Evolutionary conservation across 2,797 vertebrate genomes (phyloP), one percentile per base, ranked within the genome.

Genomic region (Neopelma chrysocephalum): DNA sequence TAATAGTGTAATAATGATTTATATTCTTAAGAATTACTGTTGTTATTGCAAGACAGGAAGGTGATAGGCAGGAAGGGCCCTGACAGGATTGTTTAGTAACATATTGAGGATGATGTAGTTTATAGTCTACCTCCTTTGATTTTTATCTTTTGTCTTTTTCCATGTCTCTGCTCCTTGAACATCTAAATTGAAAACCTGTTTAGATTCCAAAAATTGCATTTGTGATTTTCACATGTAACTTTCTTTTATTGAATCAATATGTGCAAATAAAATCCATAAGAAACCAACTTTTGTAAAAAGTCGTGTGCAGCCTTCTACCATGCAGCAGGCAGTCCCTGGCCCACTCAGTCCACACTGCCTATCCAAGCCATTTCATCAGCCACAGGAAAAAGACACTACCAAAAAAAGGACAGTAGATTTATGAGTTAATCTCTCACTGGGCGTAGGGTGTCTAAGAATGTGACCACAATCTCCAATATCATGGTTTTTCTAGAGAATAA

Each of bases 331-430:
- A 70, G 34, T 22, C 17, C 13, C 11, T 36, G n/a, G 34, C 23
- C 40, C 25, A 15, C 27, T 50, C 47, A 50, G 21, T 32, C 19
- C 38, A 21, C 16, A 5, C 13, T 50, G 20, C 50, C 42, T 86
- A 20, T 17, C 15, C 56, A 45, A n/a, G 48, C 45, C 43, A 19
- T 50, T 89, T 73, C 20, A 65, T 23, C 57, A 89, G 34, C 21
- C 56, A 58, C 13, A 50, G 21, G 29, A 47, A 78, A 86, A 89
- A 57, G 23, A 53, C 29, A 47, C 0, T 0, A 0, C 18, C 32
- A 38, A 66, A 76, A 78, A 53, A 6, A 38, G 6, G 56, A 21
- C 10, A 45, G 34, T 42, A 69, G 11, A 50, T 42, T 29, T n/a
- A 17, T 4, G 4, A 72, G 19, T 56, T 68, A 69, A 38, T 69